These are phyloP conservation scores for Sphenodon punctatus DNA, from an alignment of 2,797 vertebrate genomes.

Conservation along the genomic window DNA sequence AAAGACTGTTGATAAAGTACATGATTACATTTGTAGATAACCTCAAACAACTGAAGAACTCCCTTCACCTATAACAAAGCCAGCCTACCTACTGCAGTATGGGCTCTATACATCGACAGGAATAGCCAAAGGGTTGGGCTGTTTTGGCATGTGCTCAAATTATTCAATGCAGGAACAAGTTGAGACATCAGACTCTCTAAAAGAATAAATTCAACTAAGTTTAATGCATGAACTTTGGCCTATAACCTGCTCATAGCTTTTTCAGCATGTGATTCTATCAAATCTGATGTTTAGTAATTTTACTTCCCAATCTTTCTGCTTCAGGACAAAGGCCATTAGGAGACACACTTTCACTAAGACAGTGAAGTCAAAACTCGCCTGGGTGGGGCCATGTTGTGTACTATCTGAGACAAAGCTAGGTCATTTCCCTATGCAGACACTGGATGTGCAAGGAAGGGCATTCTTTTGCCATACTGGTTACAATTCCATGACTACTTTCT, in stretches of 20 bases:
- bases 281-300: background rate
- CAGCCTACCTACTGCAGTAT: background rate
- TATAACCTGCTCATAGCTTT: background rate
- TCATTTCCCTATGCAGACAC: background rate
- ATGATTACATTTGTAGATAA: background rate
- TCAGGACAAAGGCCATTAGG: background rate
- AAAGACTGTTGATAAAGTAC: background rate
- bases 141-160: background rate
- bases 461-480: background rate
- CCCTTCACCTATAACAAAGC: background rate
- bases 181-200: background rate
- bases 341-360: background rate
- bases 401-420: background rate
- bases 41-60: background rate
- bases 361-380: too few relatives aligned
- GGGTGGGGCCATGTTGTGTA: too few relatives aligned
- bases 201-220: background rate
- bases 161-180: too few relatives aligned
- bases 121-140: background rate
- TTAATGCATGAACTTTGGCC: background rate
- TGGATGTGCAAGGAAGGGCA: background rate
- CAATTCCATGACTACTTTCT: background rate
- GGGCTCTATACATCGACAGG: background rate
- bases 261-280: background rate
- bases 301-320: background rate